Percentiles rank a stretch among this genome's conserved stretches.
phyloP scores from a whole-genome alignment of 2,888 invertebrate genomes.

The Cantharis rufa region DNA sequence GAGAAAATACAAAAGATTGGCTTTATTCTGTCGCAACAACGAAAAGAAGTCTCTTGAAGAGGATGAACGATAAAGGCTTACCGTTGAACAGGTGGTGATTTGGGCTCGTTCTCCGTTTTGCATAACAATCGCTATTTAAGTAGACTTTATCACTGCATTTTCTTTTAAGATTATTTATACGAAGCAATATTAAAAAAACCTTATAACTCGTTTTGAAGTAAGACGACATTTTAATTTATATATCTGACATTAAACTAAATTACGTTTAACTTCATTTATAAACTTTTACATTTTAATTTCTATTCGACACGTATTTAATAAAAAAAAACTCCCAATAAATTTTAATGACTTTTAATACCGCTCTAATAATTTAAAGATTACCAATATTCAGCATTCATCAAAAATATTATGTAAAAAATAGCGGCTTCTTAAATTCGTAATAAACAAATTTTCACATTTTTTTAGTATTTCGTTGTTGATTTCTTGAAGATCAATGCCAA shows the following conservation, averaged over 20 bases:
- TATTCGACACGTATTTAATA: background rate
- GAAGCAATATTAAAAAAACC: slow-evolving; percentile 56
- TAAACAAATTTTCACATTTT: background rate
- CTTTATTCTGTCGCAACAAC: slow-evolving; percentile 51
- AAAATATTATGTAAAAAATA: background rate
- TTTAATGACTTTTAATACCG: background rate
- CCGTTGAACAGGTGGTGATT: slow-evolving; percentile 56
- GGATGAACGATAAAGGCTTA: slow-evolving; percentile 55
- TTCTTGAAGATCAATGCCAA: background rate
- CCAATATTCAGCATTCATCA: background rate
- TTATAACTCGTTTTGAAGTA: slow-evolving; percentile 52
- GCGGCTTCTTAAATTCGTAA: background rate
- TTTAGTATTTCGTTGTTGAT: background rate
- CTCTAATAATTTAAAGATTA: background rate
- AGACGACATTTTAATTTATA: slow-evolving; percentile 57
- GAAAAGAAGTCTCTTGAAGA: slow-evolving; percentile 54
- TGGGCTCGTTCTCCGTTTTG: slow-evolving; percentile 53
- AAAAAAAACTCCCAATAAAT: background rate
- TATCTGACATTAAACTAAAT: slow-evolving; percentile 40
- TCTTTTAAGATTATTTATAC: slow-evolving; percentile 54
- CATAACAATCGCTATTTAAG: slow-evolving; percentile 57
- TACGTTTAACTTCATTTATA: background rate
- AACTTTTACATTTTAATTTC: background rate
- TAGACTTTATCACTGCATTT: slow-evolving; percentile 54
- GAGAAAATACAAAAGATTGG: slow-evolving; percentile 57